These are phyloP conservation scores for Oscheius sp. DNA, from an alignment of 1,140 invertebrate genomes.

Conservation along the genomic window DNA sequence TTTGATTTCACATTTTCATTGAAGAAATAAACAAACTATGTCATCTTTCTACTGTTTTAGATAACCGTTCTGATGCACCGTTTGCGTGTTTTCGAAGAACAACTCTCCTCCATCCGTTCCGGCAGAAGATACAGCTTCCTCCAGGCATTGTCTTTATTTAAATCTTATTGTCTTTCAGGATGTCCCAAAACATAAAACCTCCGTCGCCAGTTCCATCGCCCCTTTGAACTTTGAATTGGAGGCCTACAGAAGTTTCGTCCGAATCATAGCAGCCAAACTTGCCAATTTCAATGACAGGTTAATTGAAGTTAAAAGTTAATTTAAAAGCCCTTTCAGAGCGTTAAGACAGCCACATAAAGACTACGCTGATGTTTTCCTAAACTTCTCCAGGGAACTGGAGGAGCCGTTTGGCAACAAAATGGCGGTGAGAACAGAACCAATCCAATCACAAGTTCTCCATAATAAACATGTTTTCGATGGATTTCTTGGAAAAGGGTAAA, in stretches of 20 bases:
- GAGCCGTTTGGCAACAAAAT: constrained; percentile 10
- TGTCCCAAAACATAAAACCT: background rate
- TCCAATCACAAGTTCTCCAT: no score
- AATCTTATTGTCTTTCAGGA: background rate
- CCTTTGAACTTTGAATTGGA: background rate
- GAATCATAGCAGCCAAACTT: background rate
- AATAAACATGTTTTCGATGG: no score
- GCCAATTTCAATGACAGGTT: constrained; percentile 21
- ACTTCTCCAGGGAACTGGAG: constrained; percentile 8
- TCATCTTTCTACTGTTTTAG: background rate
- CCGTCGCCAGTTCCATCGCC: background rate
- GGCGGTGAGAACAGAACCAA: background rate
- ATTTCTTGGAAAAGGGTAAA: no score
- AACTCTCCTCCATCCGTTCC: background rate
- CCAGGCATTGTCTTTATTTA: background rate
- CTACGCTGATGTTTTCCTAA: constrained; percentile 16
- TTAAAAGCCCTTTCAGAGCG: background rate
- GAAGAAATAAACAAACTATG: background rate
- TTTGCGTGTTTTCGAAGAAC: background rate
- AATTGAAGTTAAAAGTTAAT: background rate
- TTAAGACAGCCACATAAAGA: constrained; percentile 19
- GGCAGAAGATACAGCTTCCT: background rate
- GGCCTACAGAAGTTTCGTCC: constrained; percentile 21
- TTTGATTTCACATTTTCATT: no score
- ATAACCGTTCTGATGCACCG: background rate